Conservation (phyloP, 35 echinoderm and acorn worm genomes). For the Diadema setosum region DNA sequence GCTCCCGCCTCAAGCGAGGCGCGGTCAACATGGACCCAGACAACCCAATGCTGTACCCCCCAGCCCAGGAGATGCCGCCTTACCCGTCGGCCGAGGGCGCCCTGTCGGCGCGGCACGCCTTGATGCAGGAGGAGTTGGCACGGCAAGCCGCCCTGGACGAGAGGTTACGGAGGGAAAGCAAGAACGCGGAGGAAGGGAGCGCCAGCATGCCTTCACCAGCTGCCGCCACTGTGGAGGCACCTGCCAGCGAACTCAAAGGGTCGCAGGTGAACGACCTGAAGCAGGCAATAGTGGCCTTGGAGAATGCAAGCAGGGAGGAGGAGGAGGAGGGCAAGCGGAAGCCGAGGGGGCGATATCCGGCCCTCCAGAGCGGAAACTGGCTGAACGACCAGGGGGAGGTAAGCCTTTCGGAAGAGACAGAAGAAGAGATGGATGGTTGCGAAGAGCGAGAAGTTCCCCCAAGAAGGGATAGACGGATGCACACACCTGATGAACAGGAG, state of each 20-base stretch:
- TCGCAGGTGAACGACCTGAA: background rate
- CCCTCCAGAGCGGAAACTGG: background rate
- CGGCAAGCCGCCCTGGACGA: background rate
- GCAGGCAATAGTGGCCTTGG: conserved; percentile 15
- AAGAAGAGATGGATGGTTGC: background rate
- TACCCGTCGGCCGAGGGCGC: conserved; percentile 10
- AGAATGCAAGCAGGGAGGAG: conserved; percentile 37
- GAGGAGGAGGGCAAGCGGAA: background rate
- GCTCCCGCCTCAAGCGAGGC: conserved; percentile 77
- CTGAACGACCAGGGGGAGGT: background rate
- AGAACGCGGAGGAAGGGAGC: background rate
- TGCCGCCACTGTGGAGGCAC: background rate
- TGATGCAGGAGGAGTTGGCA: conserved; percentile 2
- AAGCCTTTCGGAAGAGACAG: background rate
- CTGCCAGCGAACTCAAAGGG: background rate
- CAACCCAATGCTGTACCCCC: background rate
- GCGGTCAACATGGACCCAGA: conserved; percentile 34
- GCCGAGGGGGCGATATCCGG: background rate
- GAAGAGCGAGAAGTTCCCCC: background rate
- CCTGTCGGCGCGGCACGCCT: conserved; percentile 14
- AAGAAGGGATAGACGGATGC: too few relatives aligned
- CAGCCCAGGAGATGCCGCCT: background rate
- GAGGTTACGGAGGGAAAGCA: background rate
- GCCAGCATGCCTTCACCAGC: background rate
- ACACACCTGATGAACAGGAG: too few relatives aligned